These are phyloP conservation scores for Umimayanthus chanpuru DNA, from an alignment of 92 coral and sea anemone species.

Conservation along the genomic window DNA sequence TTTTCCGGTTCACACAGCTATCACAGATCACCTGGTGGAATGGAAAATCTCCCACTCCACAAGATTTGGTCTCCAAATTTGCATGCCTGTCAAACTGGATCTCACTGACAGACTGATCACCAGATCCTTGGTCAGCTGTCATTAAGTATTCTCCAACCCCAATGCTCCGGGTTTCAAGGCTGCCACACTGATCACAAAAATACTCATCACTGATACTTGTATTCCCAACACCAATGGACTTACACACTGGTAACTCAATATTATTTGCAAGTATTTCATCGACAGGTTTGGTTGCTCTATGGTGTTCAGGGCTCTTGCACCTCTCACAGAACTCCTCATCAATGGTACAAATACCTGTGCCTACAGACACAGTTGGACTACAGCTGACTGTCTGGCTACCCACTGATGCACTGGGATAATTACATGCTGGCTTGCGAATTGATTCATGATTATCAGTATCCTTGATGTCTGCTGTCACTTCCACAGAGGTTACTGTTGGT, in stretches of 20 bases:
- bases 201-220: conserved; percentile 62
- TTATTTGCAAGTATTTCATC: conserved; percentile 89
- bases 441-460: not conserved
- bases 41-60: conserved; percentile 55
- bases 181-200: conserved; percentile 69
- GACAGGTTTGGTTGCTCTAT: conserved; percentile 59
- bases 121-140: conserved; percentile 37
- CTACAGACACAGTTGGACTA: conserved; percentile 69
- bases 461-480: conserved; percentile 43
- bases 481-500: conserved; percentile 62
- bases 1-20: conserved; percentile 35
- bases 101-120: conserved; percentile 17
- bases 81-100: conserved; percentile 20
- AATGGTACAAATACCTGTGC: conserved; percentile 85
- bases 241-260: conserved; percentile 64
- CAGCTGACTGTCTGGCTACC: conserved; percentile 67
- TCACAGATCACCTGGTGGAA: conserved; percentile 49
- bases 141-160: conserved; percentile 67
- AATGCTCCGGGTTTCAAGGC: conserved; percentile 58
- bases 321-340: conserved; percentile 80
- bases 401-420: conserved; percentile 12
- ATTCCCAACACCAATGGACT: conserved; percentile 81
- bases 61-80: conserved; percentile 44
- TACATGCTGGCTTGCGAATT: not conserved
- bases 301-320: conserved; percentile 60